These are phyloP conservation scores for Drosophila anomalata DNA, from an alignment of 2,888 invertebrate genomes.

Conservation along the genomic window DNA sequence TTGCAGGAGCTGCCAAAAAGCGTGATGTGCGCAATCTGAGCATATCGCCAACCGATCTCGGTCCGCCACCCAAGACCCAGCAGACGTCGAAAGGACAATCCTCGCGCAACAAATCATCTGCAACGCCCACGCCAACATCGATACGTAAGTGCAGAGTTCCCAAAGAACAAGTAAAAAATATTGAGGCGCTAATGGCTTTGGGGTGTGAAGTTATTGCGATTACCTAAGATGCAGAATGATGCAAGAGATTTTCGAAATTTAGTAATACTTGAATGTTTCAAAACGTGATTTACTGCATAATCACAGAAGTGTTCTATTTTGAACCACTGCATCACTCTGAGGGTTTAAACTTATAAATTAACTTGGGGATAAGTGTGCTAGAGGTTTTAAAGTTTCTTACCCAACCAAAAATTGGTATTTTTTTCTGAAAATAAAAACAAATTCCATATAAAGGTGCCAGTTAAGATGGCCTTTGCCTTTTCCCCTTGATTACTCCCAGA, in stretches of 20 bases:
- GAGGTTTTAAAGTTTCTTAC: too few species aligned
- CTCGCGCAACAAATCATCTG: slow-evolving; percentile 76
- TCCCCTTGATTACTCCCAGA: background rate
- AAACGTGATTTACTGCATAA: background rate
- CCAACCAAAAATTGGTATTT: background rate
- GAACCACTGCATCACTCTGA: background rate
- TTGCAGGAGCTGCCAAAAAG: slow-evolving; percentile 84
- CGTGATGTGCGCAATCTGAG: slow-evolving; percentile 84
- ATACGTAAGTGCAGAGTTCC: slow-evolving; percentile 80
- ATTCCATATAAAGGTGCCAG: slow-evolving; percentile 21
- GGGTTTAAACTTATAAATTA: background rate
- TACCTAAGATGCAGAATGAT: background rate
- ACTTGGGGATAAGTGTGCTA: background rate
- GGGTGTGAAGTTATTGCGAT: background rate
- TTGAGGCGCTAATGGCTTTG: slow-evolving; percentile 6
- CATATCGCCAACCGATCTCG: slow-evolving; percentile 84
- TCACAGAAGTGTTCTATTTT: background rate
- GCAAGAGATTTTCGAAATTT: background rate
- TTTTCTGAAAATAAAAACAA: background rate
- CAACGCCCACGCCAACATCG: slow-evolving; percentile 70
- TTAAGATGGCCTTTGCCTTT: slow-evolving; percentile 1
- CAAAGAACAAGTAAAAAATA: slow-evolving; percentile 1
- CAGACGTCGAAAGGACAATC: slow-evolving; percentile 82
- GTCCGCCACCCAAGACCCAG: slow-evolving; percentile 84
- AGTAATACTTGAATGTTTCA: background rate